Conservation (phyloP, 2,888 invertebrate species). For the Mesorhabditis spiculigera region DNA sequence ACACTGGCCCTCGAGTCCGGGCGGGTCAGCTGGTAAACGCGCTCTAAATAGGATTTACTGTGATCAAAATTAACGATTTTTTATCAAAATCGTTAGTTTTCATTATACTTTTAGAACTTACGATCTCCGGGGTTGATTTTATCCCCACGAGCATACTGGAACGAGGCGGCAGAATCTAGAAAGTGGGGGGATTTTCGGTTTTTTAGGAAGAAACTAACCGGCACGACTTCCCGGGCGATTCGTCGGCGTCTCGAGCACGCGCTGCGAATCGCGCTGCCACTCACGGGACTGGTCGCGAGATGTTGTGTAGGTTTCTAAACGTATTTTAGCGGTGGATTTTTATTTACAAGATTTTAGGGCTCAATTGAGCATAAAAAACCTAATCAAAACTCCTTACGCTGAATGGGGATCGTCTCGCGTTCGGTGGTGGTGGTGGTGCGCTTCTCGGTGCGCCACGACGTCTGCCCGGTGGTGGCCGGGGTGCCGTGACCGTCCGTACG, state of each 20-base stretch:
- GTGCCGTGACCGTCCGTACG: background rate
- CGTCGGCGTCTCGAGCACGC: background rate
- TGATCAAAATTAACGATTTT: too few species aligned
- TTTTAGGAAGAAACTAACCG: background rate
- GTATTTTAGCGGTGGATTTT: background rate
- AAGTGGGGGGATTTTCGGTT: background rate
- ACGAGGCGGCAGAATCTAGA: background rate
- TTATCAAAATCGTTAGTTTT: background rate
- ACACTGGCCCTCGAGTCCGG: background rate
- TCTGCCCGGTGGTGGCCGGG: background rate
- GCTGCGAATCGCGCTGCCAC: background rate
- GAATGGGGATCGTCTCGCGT: background rate
- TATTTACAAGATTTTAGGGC: too few species aligned
- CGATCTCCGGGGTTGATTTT: background rate
- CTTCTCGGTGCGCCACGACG: conserved; percentile 5
- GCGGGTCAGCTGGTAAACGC: background rate
- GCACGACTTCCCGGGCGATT: background rate
- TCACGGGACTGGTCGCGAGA: background rate
- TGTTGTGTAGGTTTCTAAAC: conserved; percentile 4
- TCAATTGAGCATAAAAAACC: background rate
- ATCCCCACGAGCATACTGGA: background rate
- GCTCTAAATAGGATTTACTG: too few species aligned
- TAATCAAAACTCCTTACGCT: background rate
- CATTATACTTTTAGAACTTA: background rate
- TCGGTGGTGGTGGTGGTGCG: conserved; percentile 5